Conservation (phyloP, 1,140 invertebrate species). For the Zaprionus lachaisei region DNA sequence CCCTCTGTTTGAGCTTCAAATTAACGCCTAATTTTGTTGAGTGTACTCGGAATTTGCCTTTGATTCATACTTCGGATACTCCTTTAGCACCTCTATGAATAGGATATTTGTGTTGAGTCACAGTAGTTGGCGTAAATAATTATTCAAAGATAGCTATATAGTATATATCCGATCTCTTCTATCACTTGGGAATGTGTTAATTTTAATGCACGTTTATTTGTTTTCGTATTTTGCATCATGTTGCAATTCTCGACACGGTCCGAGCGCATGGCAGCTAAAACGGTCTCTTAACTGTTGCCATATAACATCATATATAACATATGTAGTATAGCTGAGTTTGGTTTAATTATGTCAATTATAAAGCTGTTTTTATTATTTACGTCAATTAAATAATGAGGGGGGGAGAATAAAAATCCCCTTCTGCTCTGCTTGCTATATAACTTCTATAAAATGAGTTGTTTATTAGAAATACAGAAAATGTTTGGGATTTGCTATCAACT, state of each 20-base stretch:
- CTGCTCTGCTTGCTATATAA: background rate
- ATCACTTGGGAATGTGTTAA: conserved; percentile 22
- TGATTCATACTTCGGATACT: background rate
- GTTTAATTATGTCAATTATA: conserved; percentile 4
- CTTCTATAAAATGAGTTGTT: background rate
- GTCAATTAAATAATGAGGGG: background rate
- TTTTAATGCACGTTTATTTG: background rate
- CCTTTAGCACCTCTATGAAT: conserved; percentile 10
- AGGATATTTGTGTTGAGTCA: conserved; percentile 25
- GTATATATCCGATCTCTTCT: background rate
- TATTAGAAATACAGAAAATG: background rate
- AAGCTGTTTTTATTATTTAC: background rate
- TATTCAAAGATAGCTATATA: background rate
- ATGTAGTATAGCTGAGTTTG: background rate
- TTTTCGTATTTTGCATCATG: background rate
- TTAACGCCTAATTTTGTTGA: conserved; percentile 21
- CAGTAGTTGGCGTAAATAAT: conserved; percentile 10
- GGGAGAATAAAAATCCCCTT: background rate
- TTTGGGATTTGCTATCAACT: too few species aligned
- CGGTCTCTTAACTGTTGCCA: background rate
- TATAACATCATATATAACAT: background rate
- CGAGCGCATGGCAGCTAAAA: background rate
- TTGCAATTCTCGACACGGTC: background rate
- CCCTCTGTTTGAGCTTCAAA: conserved; percentile 7
- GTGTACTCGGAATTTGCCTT: background rate